Percentiles rank a stretch among this genome's conserved stretches.
Evolutionary conservation across 2,888 invertebrate genomes (phyloP).

Genomic region (Caenorhabditis afra): DNA sequence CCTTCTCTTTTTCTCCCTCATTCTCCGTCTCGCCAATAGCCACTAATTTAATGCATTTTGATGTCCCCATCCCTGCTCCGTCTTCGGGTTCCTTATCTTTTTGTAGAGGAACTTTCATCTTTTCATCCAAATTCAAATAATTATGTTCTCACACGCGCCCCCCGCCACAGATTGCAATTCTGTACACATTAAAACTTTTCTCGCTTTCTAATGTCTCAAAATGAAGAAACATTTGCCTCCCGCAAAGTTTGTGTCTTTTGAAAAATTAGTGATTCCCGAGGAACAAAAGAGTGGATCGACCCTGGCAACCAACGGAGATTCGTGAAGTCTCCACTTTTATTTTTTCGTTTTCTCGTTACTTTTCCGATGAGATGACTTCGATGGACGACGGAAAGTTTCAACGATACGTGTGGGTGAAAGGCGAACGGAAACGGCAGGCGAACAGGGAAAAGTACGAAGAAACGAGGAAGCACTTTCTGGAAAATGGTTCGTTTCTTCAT

Average conservation of each 20-base stretch:
- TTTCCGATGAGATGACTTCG: no score
- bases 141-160: no score
- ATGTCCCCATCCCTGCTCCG: no score
- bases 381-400: constrained; percentile 49
- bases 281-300: constrained; percentile 15
- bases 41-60: not conserved
- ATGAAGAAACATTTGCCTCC: no score
- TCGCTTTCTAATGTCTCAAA: no score
- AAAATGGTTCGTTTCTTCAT: constrained; percentile 18
- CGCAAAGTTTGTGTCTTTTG: no score
- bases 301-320: constrained; percentile 10
- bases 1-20: not conserved
- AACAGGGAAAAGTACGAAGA: constrained; percentile 53
- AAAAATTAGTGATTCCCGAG: constrained; percentile 7
- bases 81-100: constrained; percentile 5
- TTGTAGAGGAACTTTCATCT: not conserved
- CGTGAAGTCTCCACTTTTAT: no score
- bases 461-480: constrained; percentile 32
- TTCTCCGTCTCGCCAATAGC: not conserved
- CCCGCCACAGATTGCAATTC: no score
- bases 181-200: no score
- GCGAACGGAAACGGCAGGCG: constrained; percentile 33
- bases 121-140: not conserved
- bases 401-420: constrained; percentile 56
- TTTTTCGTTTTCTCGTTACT: no score